Evolutionary conservation across 2,888 invertebrate species (phyloP), one percentile per base, ranked within the genome.

Genomic region (Mermis nigrescens): DNA sequence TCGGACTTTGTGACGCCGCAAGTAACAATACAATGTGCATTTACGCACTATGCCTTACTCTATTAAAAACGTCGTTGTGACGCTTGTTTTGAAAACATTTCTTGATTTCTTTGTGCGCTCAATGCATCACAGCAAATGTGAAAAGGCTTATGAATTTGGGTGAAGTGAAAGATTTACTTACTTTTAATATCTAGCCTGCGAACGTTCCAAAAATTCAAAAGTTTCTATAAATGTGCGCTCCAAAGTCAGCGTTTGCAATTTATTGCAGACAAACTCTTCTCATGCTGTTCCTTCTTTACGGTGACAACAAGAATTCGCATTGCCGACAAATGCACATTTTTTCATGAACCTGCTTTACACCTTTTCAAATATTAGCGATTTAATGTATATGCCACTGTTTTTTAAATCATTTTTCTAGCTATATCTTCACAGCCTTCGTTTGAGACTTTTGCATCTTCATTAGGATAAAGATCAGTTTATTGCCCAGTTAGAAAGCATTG

Each of bases 401-500:
- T n/a, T n/a, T n/a, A n/a, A n/a, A n/a, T n/a, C n/a, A n/a, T n/a
- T n/a, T n/a, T n/a, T n/a, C n/a, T n/a, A n/a, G n/a, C n/a, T n/a
- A n/a, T n/a, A n/a, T n/a, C n/a, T n/a, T n/a, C n/a, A n/a, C n/a
- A n/a, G n/a, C n/a, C n/a, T n/a, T n/a, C n/a, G n/a, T n/a, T n/a
- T n/a, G n/a, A n/a, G n/a, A n/a, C n/a, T 48, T 48, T 24, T 53
- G 27, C 15, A 7, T 7, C 12, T 7, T 53, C 62, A 64, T 38
- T 57, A 70, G 68, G 71, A 70, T 2, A 68, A 69, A 46, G 67
- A 68, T 0, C 61, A 63, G 2, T 69, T 79, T 61, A 69, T 68
- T 22, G 63, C 66, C 4, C 79, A 82, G 64, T 79, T 98, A 38
- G 86, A 85, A 68, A 81, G 83, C 26, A 84, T 90, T 67, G 95